Percentiles rank a stretch among this genome's conserved stretches.
These are phyloP conservation scores for Caenorhabditis latens DNA, from an alignment of 1,140 invertebrate species.

Conservation along the genomic window DNA sequence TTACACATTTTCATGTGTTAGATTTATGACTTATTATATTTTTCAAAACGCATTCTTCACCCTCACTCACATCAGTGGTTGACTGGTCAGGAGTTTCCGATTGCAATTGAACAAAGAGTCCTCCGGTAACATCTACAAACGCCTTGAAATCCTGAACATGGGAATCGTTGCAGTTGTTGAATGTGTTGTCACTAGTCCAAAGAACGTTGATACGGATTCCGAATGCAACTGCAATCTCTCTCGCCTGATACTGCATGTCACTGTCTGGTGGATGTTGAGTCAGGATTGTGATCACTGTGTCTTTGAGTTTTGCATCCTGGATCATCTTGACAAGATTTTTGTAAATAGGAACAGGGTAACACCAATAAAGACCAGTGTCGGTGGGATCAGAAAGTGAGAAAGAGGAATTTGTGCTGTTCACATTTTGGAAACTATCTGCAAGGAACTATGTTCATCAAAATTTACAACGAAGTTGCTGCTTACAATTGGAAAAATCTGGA, in stretches of 20 bases:
- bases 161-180: not conserved
- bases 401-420: no score
- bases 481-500: not conserved
- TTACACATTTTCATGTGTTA: no score
- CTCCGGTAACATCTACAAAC: slow-evolving; percentile 21
- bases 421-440: not conserved
- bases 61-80: not conserved
- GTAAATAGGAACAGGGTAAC: not conserved
- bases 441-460: not conserved
- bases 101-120: slow-evolving; percentile 10
- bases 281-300: slow-evolving; percentile 22
- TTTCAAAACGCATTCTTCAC: no score
- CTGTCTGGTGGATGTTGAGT: not conserved
- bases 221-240: slow-evolving; percentile 17
- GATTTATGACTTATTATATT: no score
- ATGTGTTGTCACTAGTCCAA: not conserved
- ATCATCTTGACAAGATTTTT: not conserved
- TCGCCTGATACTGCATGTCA: not conserved
- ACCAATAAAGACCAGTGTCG: slow-evolving; percentile 8
- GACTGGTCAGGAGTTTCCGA: not conserved
- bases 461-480: not conserved
- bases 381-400: not conserved
- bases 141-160: not conserved
- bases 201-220: slow-evolving; percentile 7
- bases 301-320: not conserved